Evolutionary conservation across 2,797 vertebrate genomes (phyloP), one percentile per base, ranked within the genome.

Genomic region (Argya squamiceps): DNA sequence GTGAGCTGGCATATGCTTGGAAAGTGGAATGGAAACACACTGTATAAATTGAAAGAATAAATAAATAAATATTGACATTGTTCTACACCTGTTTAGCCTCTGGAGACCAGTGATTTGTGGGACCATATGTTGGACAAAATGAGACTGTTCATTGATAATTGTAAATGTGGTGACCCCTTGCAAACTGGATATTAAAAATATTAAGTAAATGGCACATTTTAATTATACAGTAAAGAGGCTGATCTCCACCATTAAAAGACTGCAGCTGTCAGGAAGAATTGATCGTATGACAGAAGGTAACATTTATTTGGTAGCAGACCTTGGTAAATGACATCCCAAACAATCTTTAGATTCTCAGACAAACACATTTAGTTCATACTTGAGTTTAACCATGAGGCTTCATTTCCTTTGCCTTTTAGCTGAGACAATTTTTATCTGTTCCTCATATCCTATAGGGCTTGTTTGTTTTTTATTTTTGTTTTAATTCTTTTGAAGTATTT

Each of bases 31-130:
- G 50, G 84, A 94, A 88, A 91, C 60, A 71, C 81, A 6, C 50
- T 65, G 21, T 37, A 94, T 77, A 76, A 96, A 90, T 50, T 44
- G 85, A 91, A 87, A 78, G 91, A 86, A 88, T 95, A 95, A 96
- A 94, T 96, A 96, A 97, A 97, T 92, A 96, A 96, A 94, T 95
- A 95, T 58, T 95, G 92, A 93, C 95, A 95, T 93, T 96, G 92
- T 93, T 96, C 88, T 79, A 92, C 93, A 95, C 73, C 90, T 92
- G 90, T 89, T 93, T 89, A 88, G 94, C 88, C 89, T 95, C 93
- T 76, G 79, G 93, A 95, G 96, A 94, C 67, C 83, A 68, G 67
- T 91, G 88, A 96, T 96, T 96, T 95, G 92, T 88, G 88, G 91
- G 89, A 96, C 93, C 94, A 93, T 95, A 94, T 95, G 94, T 92